Conservation (phyloP, 2,113 vertebrate species). For the Cisticola juncidis region DNA sequence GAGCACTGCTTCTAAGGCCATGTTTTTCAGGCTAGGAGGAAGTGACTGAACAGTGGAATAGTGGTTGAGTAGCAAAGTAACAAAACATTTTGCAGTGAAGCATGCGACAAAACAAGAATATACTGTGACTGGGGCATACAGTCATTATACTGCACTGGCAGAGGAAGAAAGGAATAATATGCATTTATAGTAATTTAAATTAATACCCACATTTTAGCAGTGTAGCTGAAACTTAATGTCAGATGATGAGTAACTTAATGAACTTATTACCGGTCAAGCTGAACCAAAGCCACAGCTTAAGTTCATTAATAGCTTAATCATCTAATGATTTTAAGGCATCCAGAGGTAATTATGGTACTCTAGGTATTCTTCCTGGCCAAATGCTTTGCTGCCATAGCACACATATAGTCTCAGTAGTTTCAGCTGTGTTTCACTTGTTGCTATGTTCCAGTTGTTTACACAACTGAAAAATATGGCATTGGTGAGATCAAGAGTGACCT, state of each 20-base stretch:
- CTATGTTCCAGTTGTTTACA: not conserved
- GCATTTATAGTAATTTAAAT: conserved; percentile 10
- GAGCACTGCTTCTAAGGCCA: not conserved
- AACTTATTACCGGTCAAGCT: not conserved
- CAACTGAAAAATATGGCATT: not conserved
- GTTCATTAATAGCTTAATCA: conserved; percentile 44
- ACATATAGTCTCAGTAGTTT: not conserved
- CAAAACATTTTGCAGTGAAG: not conserved
- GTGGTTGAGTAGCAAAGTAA: not conserved
- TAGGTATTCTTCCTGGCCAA: not conserved
- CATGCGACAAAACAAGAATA: not conserved
- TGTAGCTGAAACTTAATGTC: not conserved
- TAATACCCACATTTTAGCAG: conserved; percentile 8
- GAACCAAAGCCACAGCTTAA: not conserved
- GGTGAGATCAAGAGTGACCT: not conserved
- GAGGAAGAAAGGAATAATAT: conserved; percentile 1
- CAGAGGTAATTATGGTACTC: not conserved
- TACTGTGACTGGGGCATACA: not conserved
- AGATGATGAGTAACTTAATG: conserved; percentile 5
- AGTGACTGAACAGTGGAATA: not conserved
- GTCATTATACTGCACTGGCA: not conserved
- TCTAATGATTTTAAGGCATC: not conserved
- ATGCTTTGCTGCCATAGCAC: not conserved
- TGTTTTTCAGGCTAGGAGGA: not conserved
- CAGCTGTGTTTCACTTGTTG: not conserved